A percentile compares a stretch with the other conserved stretches of the same genome.
These are phyloP conservation scores for Heliconius hermathena DNA, from an alignment of 1,140 invertebrate genomes.

Conservation along the genomic window DNA sequence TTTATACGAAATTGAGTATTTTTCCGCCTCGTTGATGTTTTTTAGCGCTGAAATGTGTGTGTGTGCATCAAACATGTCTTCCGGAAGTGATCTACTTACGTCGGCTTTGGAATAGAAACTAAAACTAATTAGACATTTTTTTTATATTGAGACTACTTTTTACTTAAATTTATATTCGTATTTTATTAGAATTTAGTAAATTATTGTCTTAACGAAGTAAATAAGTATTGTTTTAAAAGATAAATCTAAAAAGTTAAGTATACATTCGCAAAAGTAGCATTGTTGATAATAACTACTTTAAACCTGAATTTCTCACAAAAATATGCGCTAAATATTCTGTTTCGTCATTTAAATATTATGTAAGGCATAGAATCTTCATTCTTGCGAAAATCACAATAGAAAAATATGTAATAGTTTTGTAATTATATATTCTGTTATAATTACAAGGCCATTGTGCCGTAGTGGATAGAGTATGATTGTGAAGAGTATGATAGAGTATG, in stretches of 20 bases:
- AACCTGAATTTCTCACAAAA: neutral
- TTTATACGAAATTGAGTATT: conserved; percentile 50
- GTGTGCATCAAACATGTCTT: conserved; percentile 3
- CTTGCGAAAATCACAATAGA: neutral
- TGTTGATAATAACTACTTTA: conserved; percentile 2
- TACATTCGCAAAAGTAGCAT: neutral
- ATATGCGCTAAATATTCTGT: neutral
- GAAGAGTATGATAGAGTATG: neutral
- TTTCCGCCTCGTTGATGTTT: conserved; percentile 40
- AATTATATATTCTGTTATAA: neutral
- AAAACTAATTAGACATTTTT: neutral
- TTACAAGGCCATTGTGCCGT: neutral
- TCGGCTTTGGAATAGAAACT: neutral
- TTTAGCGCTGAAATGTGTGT: conserved; percentile 31
- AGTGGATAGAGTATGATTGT: neutral
- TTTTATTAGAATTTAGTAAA: neutral
- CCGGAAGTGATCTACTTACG: conserved; percentile 5
- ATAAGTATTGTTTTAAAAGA: neutral
- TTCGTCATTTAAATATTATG: conserved; percentile 9
- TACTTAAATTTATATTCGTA: neutral
- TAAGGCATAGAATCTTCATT: conserved; percentile 10
- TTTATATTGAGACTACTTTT: neutral
- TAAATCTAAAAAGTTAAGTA: neutral
- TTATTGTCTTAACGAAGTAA: neutral
- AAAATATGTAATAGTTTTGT: conserved; percentile 2